Conservation (phyloP, 2,888 invertebrate species). For the Microchrysa polita region DNA sequence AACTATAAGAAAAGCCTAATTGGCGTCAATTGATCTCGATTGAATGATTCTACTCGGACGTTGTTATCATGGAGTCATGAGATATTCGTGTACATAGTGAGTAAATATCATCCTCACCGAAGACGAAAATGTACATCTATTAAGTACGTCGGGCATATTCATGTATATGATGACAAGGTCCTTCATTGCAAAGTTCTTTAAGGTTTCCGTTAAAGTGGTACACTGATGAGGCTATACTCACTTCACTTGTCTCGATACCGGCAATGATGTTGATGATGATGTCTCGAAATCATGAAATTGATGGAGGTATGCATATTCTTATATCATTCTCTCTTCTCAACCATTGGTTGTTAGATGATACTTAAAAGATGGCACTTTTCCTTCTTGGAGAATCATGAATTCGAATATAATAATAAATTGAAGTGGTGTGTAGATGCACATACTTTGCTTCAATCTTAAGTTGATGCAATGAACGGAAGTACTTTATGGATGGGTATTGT, state of each 20-base stretch:
- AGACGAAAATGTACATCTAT: background rate
- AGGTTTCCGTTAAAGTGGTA: constrained; percentile 16
- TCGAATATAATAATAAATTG: constrained; percentile 23
- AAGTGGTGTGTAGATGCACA: constrained; percentile 13
- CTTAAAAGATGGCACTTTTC: constrained; percentile 28
- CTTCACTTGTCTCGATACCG: constrained; percentile 13
- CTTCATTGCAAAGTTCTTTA: constrained; percentile 14
- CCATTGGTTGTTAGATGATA: constrained; percentile 13
- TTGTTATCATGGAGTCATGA: constrained; percentile 24
- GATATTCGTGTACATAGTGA: constrained; percentile 12
- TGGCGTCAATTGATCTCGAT: constrained; percentile 46
- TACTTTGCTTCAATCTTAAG: constrained; percentile 31
- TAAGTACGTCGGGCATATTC: background rate
- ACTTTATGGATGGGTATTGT: constrained; percentile 43
- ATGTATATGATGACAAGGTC: constrained; percentile 8
- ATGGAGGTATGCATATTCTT: constrained; percentile 16
- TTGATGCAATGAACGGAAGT: constrained; percentile 43
- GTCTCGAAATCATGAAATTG: constrained; percentile 37
- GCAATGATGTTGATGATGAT: background rate
- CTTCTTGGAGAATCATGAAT: constrained; percentile 24
- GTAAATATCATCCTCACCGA: constrained; percentile 24
- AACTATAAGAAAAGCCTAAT: constrained; percentile 40
- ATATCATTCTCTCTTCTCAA: constrained; percentile 1
- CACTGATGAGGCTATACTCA: constrained; percentile 10
- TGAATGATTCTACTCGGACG: constrained; percentile 39